phyloP scores from a whole-genome alignment of 2,888 invertebrate genomes.

The Ophonus ardosiacus region DNA sequence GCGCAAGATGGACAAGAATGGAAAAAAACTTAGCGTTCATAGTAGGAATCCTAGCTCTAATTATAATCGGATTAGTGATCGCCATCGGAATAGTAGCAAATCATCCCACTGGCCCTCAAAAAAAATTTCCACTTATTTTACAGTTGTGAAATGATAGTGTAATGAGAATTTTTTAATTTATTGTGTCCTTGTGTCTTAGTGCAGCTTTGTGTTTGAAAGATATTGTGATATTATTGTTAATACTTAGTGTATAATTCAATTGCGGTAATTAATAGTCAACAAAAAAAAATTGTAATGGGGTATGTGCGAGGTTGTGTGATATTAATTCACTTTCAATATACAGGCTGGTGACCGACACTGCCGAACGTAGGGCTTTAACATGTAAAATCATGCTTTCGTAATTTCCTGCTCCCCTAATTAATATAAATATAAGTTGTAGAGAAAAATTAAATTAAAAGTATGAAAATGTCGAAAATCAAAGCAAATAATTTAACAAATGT shows the following conservation, averaged over 20 bases:
- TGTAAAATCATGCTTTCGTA: too few species aligned
- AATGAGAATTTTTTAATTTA: constrained; percentile 7
- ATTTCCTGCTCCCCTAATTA: too few species aligned
- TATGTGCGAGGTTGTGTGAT: too few species aligned
- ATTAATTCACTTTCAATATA: too few species aligned
- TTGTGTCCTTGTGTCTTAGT: background rate
- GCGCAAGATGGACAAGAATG: constrained; percentile 72
- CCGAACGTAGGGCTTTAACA: too few species aligned
- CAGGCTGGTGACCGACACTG: too few species aligned
- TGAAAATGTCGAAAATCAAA: too few species aligned
- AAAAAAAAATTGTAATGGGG: too few species aligned
- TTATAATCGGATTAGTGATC: constrained; percentile 72
- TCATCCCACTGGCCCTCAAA: background rate
- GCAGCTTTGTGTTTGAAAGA: constrained; percentile 16
- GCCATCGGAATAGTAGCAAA: constrained; percentile 68
- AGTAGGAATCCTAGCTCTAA: constrained; percentile 72
- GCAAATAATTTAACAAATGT: too few species aligned
- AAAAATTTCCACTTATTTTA: background rate
- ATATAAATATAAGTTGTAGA: too few species aligned
- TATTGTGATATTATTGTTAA: constrained; percentile 28
- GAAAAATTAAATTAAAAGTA: too few species aligned
- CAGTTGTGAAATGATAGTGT: background rate
- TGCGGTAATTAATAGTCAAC: background rate
- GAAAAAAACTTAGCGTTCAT: constrained; percentile 71
- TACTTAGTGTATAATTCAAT: background rate